Evolutionary conservation across 2,888 invertebrate species (phyloP), one percentile per base, ranked within the genome.

Genomic region (Ectemnius cavifrons): DNA sequence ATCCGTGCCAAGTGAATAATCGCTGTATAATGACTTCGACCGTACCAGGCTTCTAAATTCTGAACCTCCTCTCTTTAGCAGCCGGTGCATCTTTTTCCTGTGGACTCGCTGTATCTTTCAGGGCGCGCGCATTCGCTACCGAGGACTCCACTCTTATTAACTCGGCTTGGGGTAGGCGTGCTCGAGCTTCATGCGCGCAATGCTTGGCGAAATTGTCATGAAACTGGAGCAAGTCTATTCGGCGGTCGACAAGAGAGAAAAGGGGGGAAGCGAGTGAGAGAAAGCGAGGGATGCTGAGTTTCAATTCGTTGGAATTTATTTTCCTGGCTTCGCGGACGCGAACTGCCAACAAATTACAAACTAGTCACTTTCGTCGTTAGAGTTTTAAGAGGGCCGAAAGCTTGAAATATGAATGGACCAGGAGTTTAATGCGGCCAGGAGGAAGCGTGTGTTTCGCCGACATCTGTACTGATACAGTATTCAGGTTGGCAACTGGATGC

Each of bases 401-500:
- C 23, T 20, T 65, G 60, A 62, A 57, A 47, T 16, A 46, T 37
- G 63, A 49, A 59, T 37, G 47, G 45, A 56, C 65, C 52, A 14
- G 57, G 70, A 63, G 71, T 63, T 73, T 68, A 63, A 68, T 37
- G 49, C 60, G 52, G 8, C 37, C 37, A 37, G 37, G 61, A 45
- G 63, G 47, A 59, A 72, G 60, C 63, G 52, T 52, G 52, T 68
- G 67, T 62, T 71, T 28, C 57, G 59, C 47, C 69, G 63, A 37
- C 64, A 57, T 52, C 46, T 37, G 45, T 61, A 74, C 59, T 66
- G 73, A 77, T 77, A 73, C 67, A 71, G 60, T 71, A 78, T 78
- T 78, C 78, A 78, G 67, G 64, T 64, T 49, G 59, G 70, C 63
- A 62, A 67, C 69, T 66, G 52, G 52, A 8, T 8, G 1, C 37